Evolutionary conservation across 2,797 vertebrate genomes (phyloP).

Genomic region (Anabas testudineus): DNA sequence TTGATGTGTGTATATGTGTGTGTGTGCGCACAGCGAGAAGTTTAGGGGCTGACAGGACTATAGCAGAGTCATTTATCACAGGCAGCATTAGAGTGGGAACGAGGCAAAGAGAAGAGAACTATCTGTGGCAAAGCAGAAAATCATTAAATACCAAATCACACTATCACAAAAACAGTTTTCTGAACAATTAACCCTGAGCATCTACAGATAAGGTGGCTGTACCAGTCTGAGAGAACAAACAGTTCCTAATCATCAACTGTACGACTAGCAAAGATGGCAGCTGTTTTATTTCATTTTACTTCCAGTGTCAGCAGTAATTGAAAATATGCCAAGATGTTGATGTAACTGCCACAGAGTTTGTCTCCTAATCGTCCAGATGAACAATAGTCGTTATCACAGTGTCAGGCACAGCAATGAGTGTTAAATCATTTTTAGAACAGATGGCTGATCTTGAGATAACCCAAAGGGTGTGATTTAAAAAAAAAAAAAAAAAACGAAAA

Average conservation of each 20-base stretch:
- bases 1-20: conserved; percentile 8
- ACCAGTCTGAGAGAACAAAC: background rate
- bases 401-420: conserved; percentile 34
- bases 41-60: conserved; percentile 57
- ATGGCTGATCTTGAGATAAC: conserved; percentile 52
- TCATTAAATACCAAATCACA: conserved; percentile 5
- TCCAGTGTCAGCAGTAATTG: background rate
- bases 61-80: conserved; percentile 70
- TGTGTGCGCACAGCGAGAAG: conserved; percentile 3
- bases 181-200: conserved; percentile 10
- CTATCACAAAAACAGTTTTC: background rate
- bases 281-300: background rate
- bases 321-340: conserved; percentile 5
- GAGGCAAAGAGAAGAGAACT: conserved; percentile 18
- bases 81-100: conserved; percentile 28
- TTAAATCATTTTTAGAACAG: conserved; percentile 62
- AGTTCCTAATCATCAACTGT: background rate
- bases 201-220: background rate
- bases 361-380: conserved; percentile 9
- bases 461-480: conserved; percentile 32
- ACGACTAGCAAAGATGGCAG: background rate
- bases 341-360: background rate
- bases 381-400: conserved; percentile 19
- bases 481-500: background rate
- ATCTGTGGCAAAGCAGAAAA: conserved; percentile 32